Evolutionary conservation across 2,888 invertebrate genomes (phyloP), one percentile per base, ranked within the genome.

Genomic region (Diachrysia chrysitis): DNA sequence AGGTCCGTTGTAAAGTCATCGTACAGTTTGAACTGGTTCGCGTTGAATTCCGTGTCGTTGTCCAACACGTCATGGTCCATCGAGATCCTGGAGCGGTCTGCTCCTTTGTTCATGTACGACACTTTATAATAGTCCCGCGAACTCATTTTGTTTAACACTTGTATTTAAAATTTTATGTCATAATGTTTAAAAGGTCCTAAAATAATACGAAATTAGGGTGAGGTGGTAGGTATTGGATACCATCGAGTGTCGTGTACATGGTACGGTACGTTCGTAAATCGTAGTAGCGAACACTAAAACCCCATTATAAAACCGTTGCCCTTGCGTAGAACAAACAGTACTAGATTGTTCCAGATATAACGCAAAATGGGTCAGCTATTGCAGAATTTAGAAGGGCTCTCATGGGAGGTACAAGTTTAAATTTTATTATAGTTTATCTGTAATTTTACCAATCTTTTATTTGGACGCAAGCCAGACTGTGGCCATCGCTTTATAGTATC

Each of bases 41-140:
- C 95, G 83, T 95, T 95, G 86, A 94, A 93, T 74, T 94, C 95
- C 1, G 94, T 93, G 29, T 93, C 95, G 82, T 94, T 95, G 85
- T 95, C 95, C 69, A 95, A 87, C 5, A 91, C 81, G 64, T 93
- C 93, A 32, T 76, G 83, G 69, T 86, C 89, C 79, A 89, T 87
- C 63, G 87, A 84, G 54, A 84, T 78, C 42, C 81, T 83, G 58
- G 89, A 85, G 55, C 87, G 83, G 29, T 86, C 87, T 23, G 89
- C 79, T 66, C 88, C 88, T 72, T 87, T 85, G 81, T 81, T 90
- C 70, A 87, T 86, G 83, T 89, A 93, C 76, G 91, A 89, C 85
- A 93, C 92, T 87, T 93, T 92, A 83, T 93, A 93, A 81, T 91
- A 93, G 75, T 95, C 92, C 65, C 94, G 92, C 58, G 90, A 85